phyloP scores from a whole-genome alignment of 2,888 invertebrate genomes.

The Noctua fimbriata region DNA sequence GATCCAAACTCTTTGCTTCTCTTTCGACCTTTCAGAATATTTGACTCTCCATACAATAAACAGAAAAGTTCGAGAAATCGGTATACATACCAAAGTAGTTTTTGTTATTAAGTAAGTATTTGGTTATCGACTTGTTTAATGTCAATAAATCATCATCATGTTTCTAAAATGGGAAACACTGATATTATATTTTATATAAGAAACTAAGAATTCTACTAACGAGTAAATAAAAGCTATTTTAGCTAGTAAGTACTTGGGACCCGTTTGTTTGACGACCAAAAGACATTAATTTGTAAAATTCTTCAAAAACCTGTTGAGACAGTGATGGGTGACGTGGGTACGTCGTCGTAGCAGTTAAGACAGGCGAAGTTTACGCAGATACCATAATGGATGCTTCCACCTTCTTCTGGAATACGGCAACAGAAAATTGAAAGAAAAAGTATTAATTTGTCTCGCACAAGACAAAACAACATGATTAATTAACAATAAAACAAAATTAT shows the following conservation, averaged over 20 bases:
- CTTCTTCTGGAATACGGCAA: neutral
- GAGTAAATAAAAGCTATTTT: conserved; percentile 11
- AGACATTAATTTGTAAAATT: conserved; percentile 26
- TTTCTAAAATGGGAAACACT: neutral
- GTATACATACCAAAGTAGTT: neutral
- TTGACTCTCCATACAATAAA: neutral
- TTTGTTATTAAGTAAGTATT: neutral
- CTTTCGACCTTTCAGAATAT: neutral
- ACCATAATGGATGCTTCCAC: neutral
- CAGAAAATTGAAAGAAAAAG: neutral
- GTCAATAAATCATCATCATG: neutral
- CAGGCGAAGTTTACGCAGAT: neutral
- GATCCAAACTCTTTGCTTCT: conserved; percentile 2
- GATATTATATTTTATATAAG: neutral
- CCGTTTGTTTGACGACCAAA: conserved; percentile 21
- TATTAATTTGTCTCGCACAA: no score
- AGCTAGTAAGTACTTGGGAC: conserved; percentile 9
- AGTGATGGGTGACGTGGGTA: neutral
- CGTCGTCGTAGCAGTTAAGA: neutral
- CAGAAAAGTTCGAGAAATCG: conserved; percentile 4
- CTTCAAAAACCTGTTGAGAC: conserved; percentile 51
- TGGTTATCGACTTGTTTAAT: neutral
- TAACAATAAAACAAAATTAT: no score
- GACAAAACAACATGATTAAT: no score
- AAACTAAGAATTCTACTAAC: conserved; percentile 2